Base-by-base conservation (phyloP, 2,888 invertebrate species). In the Cancer borealis region DNA sequence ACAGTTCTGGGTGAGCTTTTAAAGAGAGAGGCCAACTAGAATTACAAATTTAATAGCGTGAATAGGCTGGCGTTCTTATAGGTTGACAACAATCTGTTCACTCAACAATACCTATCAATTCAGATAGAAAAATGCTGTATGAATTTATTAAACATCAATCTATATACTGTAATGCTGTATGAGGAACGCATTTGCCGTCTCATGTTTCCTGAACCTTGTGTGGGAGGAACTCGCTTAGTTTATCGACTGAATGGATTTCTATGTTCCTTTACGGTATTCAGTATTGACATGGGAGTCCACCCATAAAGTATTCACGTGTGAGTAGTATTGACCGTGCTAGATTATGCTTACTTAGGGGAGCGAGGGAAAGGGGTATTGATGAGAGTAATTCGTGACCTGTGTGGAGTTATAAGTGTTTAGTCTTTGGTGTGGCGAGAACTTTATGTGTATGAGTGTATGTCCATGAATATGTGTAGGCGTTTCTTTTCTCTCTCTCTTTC, bases 171-270 rank as follows among this genome's bases (percentile, higher is more conserved):
- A 60, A 60, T 73, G 73, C 6, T 26, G 73, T 73, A 17, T 30
- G 21, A 84, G 39, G 39, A 84, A 84, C 84, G 0, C 39, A 84
- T 30, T 39, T 84, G 14, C 84, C 30, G 30, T 14, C 84, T 84
- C 84, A 14, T 84, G 84, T 84, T 84, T 39, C 39, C 84, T 84
- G 84, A 26, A 0, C 5, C 66, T 66, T 14, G 66, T 66, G 5
- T 14, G 5, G 66, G 84, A 14, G 84, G 39, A 14, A 39, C 39
- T 39, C 26, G 73, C n/a, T n/a, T 79, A 79, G 26, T 30, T 39
- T 84, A 73, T 84, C 17, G 84, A 84, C 14, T 14, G 39, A 39
- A 84, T 84, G 84, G 84, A 84, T 84, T 84, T 39, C 84, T 39
- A 30, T 39, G 84, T 84, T 84, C 8, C 84, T 84, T 26, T 39